These are phyloP conservation scores for Phengaris arion DNA, from an alignment of 2,888 invertebrate species.

Conservation along the genomic window DNA sequence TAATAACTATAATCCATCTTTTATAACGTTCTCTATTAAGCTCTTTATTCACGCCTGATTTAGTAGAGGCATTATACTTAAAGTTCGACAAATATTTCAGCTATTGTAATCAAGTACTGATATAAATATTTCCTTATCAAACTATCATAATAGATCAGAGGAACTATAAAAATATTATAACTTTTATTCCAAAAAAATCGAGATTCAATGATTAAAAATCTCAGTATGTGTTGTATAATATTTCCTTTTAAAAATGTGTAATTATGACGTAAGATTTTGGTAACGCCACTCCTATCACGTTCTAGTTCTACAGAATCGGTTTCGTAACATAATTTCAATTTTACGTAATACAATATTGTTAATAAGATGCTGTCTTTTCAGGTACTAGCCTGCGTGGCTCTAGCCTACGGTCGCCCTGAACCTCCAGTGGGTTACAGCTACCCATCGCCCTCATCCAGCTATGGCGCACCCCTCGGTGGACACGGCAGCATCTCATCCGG, in stretches of 20 bases:
- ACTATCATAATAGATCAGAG: neutral
- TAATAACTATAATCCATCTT: constrained; percentile 12
- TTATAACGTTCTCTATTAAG: constrained; percentile 11
- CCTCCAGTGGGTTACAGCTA: constrained; percentile 76
- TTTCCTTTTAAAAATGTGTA: constrained; percentile 19
- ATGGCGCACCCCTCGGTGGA: constrained; percentile 50
- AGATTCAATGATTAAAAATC: neutral
- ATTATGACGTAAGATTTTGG: constrained; percentile 14
- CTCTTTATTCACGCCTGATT: constrained; percentile 21
- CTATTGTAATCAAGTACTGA: neutral
- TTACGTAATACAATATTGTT: constrained; percentile 5
- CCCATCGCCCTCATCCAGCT: constrained; percentile 62
- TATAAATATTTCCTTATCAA: neutral
- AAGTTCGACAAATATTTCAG: neutral
- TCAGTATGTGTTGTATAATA: neutral
- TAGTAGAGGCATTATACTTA: neutral
- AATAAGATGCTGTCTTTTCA: constrained; percentile 48
- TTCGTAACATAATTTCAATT: constrained; percentile 6
- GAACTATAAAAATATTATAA: neutral
- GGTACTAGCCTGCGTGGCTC: constrained; percentile 73
- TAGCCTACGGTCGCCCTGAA: constrained; percentile 72
- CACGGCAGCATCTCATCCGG: constrained; percentile 46
- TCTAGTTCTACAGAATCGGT: neutral
- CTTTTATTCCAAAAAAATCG: neutral
- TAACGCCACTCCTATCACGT: neutral